These are phyloP conservation scores for Drosophila rubida DNA, from an alignment of 2,888 invertebrate genomes.

Conservation along the genomic window DNA sequence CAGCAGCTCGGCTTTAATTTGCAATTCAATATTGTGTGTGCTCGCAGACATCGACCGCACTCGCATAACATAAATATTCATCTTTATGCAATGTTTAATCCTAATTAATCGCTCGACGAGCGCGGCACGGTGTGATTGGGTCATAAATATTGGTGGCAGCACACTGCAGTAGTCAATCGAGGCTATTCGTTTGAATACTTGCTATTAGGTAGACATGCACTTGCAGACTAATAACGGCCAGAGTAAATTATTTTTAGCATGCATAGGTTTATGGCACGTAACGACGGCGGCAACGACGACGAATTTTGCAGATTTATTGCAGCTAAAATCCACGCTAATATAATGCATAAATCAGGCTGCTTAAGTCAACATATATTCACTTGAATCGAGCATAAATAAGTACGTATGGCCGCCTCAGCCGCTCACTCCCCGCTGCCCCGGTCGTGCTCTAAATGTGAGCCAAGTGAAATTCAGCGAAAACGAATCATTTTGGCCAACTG, in stretches of 20 bases:
- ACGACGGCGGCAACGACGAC: constrained; percentile 25
- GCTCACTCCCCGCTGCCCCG: not conserved
- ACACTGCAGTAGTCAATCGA: constrained; percentile 10
- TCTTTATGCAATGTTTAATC: not conserved
- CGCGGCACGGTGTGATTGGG: constrained; percentile 5
- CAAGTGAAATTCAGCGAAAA: constrained; percentile 73
- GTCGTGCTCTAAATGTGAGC: constrained; percentile 35
- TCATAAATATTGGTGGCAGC: constrained; percentile 20
- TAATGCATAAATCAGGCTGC: constrained; percentile 73
- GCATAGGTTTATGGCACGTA: constrained; percentile 53
- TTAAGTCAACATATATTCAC: constrained; percentile 67
- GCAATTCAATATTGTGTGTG: constrained; percentile 4
- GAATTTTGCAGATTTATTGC: constrained; percentile 69
- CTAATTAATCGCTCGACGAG: constrained; percentile 11
- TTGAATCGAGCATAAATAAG: constrained; percentile 60
- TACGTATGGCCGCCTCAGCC: constrained; percentile 21
- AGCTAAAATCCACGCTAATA: constrained; percentile 71
- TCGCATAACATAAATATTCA: not conserved
- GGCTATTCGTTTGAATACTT: not conserved
- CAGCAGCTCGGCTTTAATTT: constrained; percentile 7
- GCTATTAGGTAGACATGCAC: constrained; percentile 24
- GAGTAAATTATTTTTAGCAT: constrained; percentile 49
- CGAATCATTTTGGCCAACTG: constrained; percentile 59
- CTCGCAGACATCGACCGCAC: not conserved
- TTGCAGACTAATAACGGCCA: constrained; percentile 24